phyloP scores from a whole-genome alignment of 2,113 vertebrate genomes.

The Eulemur macaco region DNA sequence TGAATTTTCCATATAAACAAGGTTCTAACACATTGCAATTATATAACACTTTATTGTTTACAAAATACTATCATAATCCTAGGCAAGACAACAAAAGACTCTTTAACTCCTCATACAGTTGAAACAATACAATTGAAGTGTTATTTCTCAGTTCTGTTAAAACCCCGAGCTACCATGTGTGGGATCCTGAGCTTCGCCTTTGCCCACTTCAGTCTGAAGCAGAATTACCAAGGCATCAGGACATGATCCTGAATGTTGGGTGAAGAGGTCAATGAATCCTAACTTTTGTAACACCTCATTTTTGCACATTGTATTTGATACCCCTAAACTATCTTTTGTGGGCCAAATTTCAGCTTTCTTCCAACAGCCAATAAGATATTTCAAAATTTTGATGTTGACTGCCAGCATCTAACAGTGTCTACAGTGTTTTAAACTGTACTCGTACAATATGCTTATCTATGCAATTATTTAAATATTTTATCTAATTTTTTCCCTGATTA shows the following conservation, averaged over 20 bases:
- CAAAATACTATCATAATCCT: constrained; percentile 27
- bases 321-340: background rate
- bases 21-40: constrained; percentile 12
- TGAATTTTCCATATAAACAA: constrained; percentile 54
- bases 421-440: background rate
- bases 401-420: background rate
- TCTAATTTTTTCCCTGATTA: background rate
- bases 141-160: background rate
- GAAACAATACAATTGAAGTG: background rate
- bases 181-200: background rate
- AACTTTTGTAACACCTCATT: background rate
- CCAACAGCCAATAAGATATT: background rate
- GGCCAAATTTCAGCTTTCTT: background rate
- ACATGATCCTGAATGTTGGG: background rate
- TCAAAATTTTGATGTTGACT: background rate
- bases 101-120: background rate
- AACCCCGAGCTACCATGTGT: background rate
- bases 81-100: background rate
- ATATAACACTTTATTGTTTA: background rate
- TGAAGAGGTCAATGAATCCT: background rate
- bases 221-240: background rate
- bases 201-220: background rate
- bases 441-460: background rate
- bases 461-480: constrained; percentile 52
- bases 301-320: background rate